Percentiles rank a stretch among this genome's conserved stretches.
Evolutionary conservation across 1,140 invertebrate genomes (phyloP).

Genomic region (Drosophila neocordata): DNA sequence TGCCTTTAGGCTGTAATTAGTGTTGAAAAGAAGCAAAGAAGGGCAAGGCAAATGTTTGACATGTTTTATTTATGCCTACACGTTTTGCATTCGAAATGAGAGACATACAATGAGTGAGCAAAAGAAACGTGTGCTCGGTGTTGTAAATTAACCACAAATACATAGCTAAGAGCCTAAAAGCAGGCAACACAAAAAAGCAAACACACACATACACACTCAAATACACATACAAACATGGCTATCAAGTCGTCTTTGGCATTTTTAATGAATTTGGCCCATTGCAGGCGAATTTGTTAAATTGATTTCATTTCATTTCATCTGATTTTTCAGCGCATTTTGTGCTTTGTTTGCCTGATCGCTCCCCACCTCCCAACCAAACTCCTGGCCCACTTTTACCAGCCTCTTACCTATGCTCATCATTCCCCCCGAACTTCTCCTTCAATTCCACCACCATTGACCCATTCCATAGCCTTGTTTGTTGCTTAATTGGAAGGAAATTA

Average conservation of each 20-base stretch:
- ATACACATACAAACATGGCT: neutral
- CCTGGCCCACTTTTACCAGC: too few species aligned
- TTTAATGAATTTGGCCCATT: slow-evolving; percentile 70
- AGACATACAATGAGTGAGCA: slow-evolving; percentile 1
- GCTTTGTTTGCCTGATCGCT: slow-evolving; percentile 32
- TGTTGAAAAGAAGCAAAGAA: slow-evolving; percentile 7
- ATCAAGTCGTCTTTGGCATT: slow-evolving; percentile 13
- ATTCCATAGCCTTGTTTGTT: slow-evolving; percentile 64
- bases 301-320: slow-evolving; percentile 69
- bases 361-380: neutral
- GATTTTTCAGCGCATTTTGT: slow-evolving; percentile 35
- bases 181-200: slow-evolving; percentile 3
- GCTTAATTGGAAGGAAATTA: slow-evolving; percentile 81
- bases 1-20: slow-evolving; percentile 5
- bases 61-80: slow-evolving; percentile 79
- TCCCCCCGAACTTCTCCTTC: neutral
- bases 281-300: slow-evolving; percentile 32
- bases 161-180: slow-evolving; percentile 51
- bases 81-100: slow-evolving; percentile 73
- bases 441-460: slow-evolving; percentile 10
- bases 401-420: slow-evolving; percentile 1
- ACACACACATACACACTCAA: slow-evolving; percentile 1
- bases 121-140: slow-evolving; percentile 38
- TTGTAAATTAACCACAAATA: slow-evolving; percentile 60
- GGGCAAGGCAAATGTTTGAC: slow-evolving; percentile 25